Base-by-base conservation (phyloP, 1,140 invertebrate genomes). In the Tetragnatha versicolor region DNA sequence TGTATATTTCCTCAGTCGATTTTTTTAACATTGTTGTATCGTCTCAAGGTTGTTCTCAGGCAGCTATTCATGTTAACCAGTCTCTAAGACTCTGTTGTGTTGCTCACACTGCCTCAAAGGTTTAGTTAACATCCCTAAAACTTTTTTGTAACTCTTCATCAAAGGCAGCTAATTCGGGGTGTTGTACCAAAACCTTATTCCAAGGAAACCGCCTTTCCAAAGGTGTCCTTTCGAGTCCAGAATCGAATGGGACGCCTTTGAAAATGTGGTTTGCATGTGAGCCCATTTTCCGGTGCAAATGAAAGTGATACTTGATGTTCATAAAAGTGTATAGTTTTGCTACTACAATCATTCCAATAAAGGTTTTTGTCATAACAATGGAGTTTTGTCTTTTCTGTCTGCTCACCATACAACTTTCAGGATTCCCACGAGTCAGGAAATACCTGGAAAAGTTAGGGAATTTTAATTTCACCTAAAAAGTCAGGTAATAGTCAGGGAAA, bases 281-380 rank as follows among this genome's bases (percentile, higher is more conserved):
- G 72, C 72, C 35, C 55, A 61, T 63, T 20, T 63, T 75, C 72
- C 72, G 72, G 72, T 75, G 72, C 72, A 75, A 63, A 49, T 75
- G 29, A 61, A 45, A 75, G 72, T 75, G 72, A 75, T 75, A 75
- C 42, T 75, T 75, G 47, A 75, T 63, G 72, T 75, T 63, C 72
- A 75, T 75, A 73, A 73, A 61, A 47, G n/a, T 75, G 72, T 75
- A 75, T 75, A 75, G 72, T 75, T 75, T 75, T 75, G 72, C 72
- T 75, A 75, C 72, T 75, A 75, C 72, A 55, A 75, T 75, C 58
- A 75, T 75, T 60, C 42, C 45, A 75, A 63, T 63, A 75, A 75
- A 27, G 37, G 25, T 45, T 75, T 73, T 75, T 63, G 27, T 45
- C 39, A 31, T 68, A 47, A 65, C 9, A 61, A 45, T 29, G 20